Percentiles rank a stretch among this genome's conserved stretches.
phyloP scores from a whole-genome alignment of 2,113 vertebrate genomes.

The Malurus elegans region DNA sequence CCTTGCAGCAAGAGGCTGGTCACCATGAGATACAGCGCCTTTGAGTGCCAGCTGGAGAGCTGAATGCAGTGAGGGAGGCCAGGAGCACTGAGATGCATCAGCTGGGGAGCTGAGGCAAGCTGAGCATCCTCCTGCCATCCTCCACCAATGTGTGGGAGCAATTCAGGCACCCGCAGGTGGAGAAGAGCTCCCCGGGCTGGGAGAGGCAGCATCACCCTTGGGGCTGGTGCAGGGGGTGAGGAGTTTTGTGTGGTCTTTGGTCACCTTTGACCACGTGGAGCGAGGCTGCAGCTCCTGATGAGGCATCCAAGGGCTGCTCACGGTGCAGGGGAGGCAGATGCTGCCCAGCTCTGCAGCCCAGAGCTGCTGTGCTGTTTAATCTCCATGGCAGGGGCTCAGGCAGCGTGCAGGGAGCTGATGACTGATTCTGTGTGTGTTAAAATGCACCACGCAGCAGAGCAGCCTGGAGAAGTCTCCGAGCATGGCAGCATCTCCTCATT shows the following conservation, averaged over 20 bases:
- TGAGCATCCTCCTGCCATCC: background rate
- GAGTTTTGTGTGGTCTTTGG: background rate
- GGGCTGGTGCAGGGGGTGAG: background rate
- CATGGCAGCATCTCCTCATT: background rate
- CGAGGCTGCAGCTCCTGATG: background rate
- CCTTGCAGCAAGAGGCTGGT: constrained; percentile 41
- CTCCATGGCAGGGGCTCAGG: background rate
- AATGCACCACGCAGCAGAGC: background rate
- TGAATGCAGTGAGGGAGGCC: background rate
- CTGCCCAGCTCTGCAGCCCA: background rate
- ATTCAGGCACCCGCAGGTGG: background rate
- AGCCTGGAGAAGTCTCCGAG: background rate
- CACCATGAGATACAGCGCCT: background rate
- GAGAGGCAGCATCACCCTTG: background rate
- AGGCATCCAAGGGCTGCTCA: background rate
- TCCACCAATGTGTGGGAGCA: background rate
- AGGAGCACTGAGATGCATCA: background rate
- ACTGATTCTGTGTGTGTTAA: background rate
- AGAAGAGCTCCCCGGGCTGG: background rate
- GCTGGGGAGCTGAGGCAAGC: constrained; percentile 8
- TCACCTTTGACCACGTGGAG: background rate
- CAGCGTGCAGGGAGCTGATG: background rate
- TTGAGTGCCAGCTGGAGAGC: constrained; percentile 34
- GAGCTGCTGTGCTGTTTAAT: background rate
- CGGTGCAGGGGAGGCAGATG: background rate